Evolutionary conservation across 2,113 vertebrate genomes (phyloP), one percentile per base, ranked within the genome.

Genomic region (Egretta garzetta): DNA sequence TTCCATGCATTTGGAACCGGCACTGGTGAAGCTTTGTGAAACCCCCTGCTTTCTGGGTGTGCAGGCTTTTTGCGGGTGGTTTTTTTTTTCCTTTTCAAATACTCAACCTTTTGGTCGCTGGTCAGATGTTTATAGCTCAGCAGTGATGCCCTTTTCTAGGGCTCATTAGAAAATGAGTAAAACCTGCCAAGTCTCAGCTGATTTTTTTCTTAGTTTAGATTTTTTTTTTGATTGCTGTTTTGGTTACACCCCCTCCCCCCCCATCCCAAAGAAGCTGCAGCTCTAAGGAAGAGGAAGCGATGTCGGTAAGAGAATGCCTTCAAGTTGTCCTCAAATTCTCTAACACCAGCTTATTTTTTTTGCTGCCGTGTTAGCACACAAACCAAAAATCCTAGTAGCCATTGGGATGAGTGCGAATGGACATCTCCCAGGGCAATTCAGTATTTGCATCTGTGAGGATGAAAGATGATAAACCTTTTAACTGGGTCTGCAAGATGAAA

Each of bases 271-370:
- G n/a, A 39, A 81, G 56, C 73, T 89, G 80, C 27, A 53, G 83
- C 58, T 87, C 3, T 76, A 24, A 81, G 89, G 84, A 95, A 84
- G 93, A 94, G 89, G 96, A 96, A 93, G 80, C 83, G 79, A 35
- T 85, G 71, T 82, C 0, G 13, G 63, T 86, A 47, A 52, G 63
- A 86, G 12, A 88, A 72, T 64, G n/a, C 64, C 72, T 93, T 82
- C n/a, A 58, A 73, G 45, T 47, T 94, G 41, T 75, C 41, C 58
- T 80, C 23, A 70, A 60, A 72, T 91, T 94, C 67, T 39, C 14
- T 52, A 70, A 37, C 35, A 45, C 49, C 28, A 41, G 39, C 8
- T 81, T 72, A 37, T 50, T 49, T 90, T 68, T 90, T 68, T 58
- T 41, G 35, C 39, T 84, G 68, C 86, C 10, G 3, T 50, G 23